phyloP scores from a whole-genome alignment of 2,113 vertebrate species.

The Gavialis gangeticus region DNA sequence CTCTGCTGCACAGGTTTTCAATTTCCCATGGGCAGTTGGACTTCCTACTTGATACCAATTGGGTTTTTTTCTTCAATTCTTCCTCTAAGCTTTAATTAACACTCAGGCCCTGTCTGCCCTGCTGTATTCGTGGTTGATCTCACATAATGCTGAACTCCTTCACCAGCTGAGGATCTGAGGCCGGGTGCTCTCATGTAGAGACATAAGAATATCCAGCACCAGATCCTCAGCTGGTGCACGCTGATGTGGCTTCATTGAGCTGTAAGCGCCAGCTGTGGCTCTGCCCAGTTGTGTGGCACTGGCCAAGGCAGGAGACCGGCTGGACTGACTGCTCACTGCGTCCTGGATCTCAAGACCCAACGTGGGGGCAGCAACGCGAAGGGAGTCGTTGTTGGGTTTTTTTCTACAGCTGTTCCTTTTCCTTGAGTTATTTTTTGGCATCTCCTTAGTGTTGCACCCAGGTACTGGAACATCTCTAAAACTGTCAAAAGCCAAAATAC shows the following conservation, averaged over 20 bases:
- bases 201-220: neutral
- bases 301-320: neutral
- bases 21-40: neutral
- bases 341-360: neutral
- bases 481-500: slow-evolving; percentile 59
- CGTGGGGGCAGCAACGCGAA: slow-evolving; percentile 12
- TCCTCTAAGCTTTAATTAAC: neutral
- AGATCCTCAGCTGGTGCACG: neutral
- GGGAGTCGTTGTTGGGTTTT: neutral
- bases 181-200: neutral
- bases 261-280: neutral
- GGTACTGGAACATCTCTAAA: slow-evolving; percentile 66
- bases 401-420: slow-evolving; percentile 24
- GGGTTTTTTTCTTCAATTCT: neutral
- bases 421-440: slow-evolving; percentile 57
- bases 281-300: neutral
- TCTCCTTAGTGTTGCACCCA: slow-evolving; percentile 51
- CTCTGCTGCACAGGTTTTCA: neutral
- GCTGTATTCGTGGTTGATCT: neutral
- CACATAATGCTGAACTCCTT: slow-evolving; percentile 12
- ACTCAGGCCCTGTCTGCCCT: neutral
- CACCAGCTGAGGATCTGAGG: slow-evolving; percentile 1
- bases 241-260: neutral
- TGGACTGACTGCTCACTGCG: neutral
- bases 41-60: neutral